phyloP scores from a whole-genome alignment of 2,113 vertebrate genomes.

The Promerops cafer region DNA sequence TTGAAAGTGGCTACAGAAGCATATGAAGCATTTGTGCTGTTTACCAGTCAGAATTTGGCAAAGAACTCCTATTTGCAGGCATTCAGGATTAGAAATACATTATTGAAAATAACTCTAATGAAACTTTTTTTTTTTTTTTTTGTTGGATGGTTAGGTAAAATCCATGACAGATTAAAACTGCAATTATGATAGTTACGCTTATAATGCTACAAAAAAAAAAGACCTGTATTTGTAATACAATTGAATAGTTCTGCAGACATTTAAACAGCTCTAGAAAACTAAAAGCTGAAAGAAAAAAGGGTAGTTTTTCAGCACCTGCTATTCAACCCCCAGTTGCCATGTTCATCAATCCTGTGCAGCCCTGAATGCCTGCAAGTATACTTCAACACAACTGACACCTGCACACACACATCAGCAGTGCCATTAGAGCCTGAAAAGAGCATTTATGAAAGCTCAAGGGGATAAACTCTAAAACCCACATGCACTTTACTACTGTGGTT shows the following conservation, averaged over 20 bases:
- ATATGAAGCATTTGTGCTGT: conserved; percentile 15
- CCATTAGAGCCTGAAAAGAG: conserved; percentile 22
- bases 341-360: conserved; percentile 3
- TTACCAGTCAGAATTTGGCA: conserved; percentile 38
- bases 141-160: neutral
- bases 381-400: conserved; percentile 22
- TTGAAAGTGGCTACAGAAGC: conserved; percentile 45
- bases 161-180: neutral
- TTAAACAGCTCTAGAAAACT: neutral
- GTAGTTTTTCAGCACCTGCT: conserved; percentile 10
- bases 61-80: conserved; percentile 9
- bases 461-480: conserved; percentile 28
- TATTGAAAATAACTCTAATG: neutral
- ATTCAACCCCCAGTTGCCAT: neutral
- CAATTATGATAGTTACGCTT: neutral
- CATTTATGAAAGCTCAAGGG: conserved; percentile 32
- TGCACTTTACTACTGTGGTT: conserved; percentile 16
- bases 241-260: neutral
- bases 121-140: neutral
- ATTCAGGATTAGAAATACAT: conserved; percentile 28
- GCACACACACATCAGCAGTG: conserved; percentile 4
- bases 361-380: neutral
- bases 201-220: neutral
- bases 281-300: neutral
- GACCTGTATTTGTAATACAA: neutral